Conservation (phyloP, 2,888 invertebrate species). For the Nomada flava region DNA sequence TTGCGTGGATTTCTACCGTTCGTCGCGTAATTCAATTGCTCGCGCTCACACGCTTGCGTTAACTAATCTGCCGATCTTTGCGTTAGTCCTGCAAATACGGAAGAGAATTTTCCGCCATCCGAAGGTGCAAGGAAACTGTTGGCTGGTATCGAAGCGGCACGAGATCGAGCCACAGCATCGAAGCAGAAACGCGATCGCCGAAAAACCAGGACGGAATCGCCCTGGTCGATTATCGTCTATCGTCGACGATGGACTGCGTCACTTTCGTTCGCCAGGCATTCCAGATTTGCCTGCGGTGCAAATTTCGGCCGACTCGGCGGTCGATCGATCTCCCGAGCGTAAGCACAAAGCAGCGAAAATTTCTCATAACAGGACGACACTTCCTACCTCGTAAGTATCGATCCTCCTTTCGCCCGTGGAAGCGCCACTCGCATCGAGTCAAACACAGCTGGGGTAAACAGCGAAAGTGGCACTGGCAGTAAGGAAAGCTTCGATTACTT, state of each 20-base stretch:
- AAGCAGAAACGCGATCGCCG: too few species aligned
- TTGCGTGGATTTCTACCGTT: conserved; percentile 40
- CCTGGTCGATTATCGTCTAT: too few species aligned
- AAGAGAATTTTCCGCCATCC: too few species aligned
- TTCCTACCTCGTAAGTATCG: conserved; percentile 73
- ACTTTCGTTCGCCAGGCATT: too few species aligned
- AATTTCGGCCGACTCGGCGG: conserved; percentile 19
- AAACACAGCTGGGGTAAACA: conserved; percentile 12
- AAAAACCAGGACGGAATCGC: too few species aligned
- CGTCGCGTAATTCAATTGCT: conserved; percentile 58
- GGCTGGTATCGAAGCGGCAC: too few species aligned
- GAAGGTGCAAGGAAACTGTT: too few species aligned
- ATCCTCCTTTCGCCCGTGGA: conserved; percentile 57
- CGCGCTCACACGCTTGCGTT: conserved; percentile 55
- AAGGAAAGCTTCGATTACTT: neutral
- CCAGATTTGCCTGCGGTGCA: neutral
- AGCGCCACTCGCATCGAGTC: conserved; percentile 45
- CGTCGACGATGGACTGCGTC: too few species aligned
- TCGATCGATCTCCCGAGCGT: neutral
- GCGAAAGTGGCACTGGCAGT: neutral
- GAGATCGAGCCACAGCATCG: too few species aligned
- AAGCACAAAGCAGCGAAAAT: conserved; percentile 23
- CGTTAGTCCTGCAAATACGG: neutral
- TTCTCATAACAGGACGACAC: conserved; percentile 33
- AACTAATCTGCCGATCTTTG: conserved; percentile 39